Percentiles rank a stretch among this genome's conserved stretches.
These are phyloP conservation scores for Myotis vivesi DNA, from an alignment of 2,797 vertebrate species.

Conservation along the genomic window DNA sequence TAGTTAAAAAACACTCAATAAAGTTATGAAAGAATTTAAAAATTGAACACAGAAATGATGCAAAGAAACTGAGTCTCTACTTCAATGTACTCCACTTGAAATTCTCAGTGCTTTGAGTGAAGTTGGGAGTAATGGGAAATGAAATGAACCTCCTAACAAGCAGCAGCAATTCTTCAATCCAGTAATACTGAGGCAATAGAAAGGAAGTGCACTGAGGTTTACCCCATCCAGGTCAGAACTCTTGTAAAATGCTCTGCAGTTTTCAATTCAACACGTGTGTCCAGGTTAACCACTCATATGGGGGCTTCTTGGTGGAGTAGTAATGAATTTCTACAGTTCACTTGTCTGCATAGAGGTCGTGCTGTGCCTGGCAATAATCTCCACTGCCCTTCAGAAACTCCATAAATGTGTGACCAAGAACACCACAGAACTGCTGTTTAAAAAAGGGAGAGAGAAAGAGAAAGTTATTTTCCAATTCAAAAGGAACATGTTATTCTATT, in stretches of 20 bases:
- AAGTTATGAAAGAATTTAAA: constrained; percentile 79
- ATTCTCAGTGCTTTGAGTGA: constrained; percentile 88
- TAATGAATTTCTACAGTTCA: constrained; percentile 92
- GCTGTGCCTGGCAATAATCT: constrained; percentile 99
- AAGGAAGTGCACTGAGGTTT: constrained; percentile 97
- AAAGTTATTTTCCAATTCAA: constrained; percentile 64
- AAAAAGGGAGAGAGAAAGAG: not conserved
- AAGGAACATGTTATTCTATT: not conserved
- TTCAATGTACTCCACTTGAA: constrained; percentile 87
- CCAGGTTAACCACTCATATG: constrained; percentile 86
- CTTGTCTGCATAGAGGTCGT: constrained; percentile 99
- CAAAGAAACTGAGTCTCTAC: constrained; percentile 83
- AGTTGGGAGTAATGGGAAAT: constrained; percentile 83
- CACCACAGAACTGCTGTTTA: constrained; percentile 99
- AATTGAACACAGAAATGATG: constrained; percentile 52
- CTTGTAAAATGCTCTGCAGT: constrained; percentile 89
- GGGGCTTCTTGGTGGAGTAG: constrained; percentile 92
- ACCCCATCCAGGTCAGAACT: constrained; percentile 99
- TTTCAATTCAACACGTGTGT: constrained; percentile 89
- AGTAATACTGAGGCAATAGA: constrained; percentile 93
- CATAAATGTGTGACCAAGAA: constrained; percentile 99
- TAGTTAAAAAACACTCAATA: constrained; percentile 83
- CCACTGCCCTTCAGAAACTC: constrained; percentile 99
- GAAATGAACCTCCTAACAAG: constrained; percentile 88
- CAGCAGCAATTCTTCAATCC: constrained; percentile 94